phyloP scores from a whole-genome alignment of 2,888 invertebrate genomes.

The Latrodectus elegans region DNA sequence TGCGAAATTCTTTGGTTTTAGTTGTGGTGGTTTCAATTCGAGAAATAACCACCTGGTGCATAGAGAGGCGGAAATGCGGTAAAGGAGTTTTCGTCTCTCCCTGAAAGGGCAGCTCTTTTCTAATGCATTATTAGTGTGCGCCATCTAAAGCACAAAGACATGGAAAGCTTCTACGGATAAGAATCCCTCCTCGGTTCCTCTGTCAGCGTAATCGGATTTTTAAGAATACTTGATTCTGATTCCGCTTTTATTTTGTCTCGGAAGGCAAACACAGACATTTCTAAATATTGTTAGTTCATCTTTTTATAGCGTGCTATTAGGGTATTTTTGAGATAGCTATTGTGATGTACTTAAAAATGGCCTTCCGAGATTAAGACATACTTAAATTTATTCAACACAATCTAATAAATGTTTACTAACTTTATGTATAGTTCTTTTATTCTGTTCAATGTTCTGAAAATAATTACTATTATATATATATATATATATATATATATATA shows the following conservation, averaged over 20 bases:
- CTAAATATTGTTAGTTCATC: not conserved
- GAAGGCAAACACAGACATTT: not conserved
- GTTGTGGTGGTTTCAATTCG: conserved; percentile 23
- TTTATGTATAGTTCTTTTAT: no score
- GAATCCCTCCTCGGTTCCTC: not conserved
- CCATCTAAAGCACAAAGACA: conserved; percentile 7
- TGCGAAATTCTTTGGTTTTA: conserved; percentile 23
- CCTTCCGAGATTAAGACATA: no score
- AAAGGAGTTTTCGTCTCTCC: not conserved
- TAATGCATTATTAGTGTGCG: conserved; percentile 21
- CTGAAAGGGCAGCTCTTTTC: not conserved
- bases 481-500: no score
- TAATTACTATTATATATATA: no score
- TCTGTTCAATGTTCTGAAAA: no score
- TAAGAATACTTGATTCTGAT: conserved; percentile 6
- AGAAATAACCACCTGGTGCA: conserved; percentile 45
- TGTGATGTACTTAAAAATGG: no score
- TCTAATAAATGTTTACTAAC: no score
- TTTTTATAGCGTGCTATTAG: no score
- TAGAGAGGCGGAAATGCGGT: not conserved
- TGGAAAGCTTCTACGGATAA: not conserved
- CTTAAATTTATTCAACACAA: no score
- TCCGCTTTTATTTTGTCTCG: not conserved
- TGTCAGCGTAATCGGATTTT: conserved; percentile 3
- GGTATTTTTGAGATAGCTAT: no score